Base-by-base conservation (phyloP, 2,797 vertebrate species). In the Clarias laeviceps region DNA sequence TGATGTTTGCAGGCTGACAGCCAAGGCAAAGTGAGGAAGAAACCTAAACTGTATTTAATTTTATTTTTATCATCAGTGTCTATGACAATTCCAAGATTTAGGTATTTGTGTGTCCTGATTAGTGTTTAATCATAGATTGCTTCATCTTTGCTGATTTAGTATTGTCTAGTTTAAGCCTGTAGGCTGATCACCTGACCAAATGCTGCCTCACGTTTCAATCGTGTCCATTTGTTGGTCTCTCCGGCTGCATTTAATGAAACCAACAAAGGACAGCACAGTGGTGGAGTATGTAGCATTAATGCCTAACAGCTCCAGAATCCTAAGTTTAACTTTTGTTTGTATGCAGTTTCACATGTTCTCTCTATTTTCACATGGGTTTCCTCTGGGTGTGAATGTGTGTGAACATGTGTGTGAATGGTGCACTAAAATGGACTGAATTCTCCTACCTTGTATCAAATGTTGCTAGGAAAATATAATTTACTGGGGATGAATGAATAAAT, bases 1-100 rank as follows among this genome's bases (percentile, higher is more conserved):
- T 76, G 14, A 57, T 76, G 5, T 74, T 74, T 54, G 24, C 40
- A 74, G 72, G 45, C 72, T 54, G 22, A 73, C 70, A 73, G 70
- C 37, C 37, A 73, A 73, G 70, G 24, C 37, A 11, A 50, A 40
- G 72, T 76, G 20, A 57, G 50, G 20, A 76, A 76, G 12, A 27
- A 54, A 74, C 1, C 40, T 17, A 54, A 17, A 50, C 14, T 50
- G 12, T 50, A 50, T 50, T 59, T 6, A 17, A 20, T 59, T 6
- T 22, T 7, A 59, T 59, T 64, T n/a, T 27, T 64, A 64, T 64
- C 9, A 11, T 12, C 14, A 2, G 22, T n/a, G 5, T 40, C 20
- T 32, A 20, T 78, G 76, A 37, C 27, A 59, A 20, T 57, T 57
- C 74, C 32, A 57, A 59, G 56, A 78, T 78, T 37, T 78, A 32